Conservation (phyloP, 2,797 vertebrate species). For the Chaenodraco wilsoni region DNA sequence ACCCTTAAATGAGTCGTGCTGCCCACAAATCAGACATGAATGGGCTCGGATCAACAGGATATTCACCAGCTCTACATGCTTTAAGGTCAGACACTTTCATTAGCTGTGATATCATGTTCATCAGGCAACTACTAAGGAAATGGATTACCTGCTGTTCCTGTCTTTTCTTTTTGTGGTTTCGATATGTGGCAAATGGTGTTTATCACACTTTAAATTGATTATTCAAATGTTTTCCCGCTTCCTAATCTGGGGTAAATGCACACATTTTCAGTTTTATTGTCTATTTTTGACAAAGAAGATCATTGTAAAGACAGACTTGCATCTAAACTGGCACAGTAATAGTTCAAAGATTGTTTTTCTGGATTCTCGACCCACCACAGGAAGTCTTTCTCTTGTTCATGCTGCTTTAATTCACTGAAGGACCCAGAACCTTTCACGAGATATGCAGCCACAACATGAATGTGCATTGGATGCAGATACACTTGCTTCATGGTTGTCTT, state of each 20-base stretch:
- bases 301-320: neutral
- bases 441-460: neutral
- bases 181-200: neutral
- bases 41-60: too few species aligned
- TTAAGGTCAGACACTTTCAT: neutral
- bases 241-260: neutral
- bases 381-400: conserved; percentile 8
- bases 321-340: neutral
- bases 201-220: neutral
- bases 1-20: too few species aligned
- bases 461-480: neutral
- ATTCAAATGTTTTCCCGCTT: neutral
- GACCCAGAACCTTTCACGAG: conserved; percentile 18
- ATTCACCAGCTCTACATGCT: too few species aligned
- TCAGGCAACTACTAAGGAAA: neutral
- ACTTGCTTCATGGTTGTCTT: neutral
- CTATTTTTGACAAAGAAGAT: neutral
- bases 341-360: neutral
- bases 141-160: too few species aligned
- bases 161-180: neutral
- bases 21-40: too few species aligned
- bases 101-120: neutral
- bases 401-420: conserved; percentile 25
- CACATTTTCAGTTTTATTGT: neutral
- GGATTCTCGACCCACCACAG: neutral